Conservation (phyloP, 2,888 invertebrate genomes). For the Meandrusa payeni region DNA sequence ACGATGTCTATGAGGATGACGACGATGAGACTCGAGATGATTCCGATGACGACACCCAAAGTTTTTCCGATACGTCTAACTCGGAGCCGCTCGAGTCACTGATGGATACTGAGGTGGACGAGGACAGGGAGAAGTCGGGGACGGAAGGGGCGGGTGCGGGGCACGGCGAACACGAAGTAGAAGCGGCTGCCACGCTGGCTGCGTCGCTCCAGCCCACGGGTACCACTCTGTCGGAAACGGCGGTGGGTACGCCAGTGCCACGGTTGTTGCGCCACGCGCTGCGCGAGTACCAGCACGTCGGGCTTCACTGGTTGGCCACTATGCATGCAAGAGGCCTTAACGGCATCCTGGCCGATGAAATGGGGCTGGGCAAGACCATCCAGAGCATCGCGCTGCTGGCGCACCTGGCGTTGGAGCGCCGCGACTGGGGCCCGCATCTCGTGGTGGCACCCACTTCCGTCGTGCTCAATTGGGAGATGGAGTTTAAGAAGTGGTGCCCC, state of each 20-base stretch:
- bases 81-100: conserved; percentile 47
- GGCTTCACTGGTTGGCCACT: conserved; percentile 97
- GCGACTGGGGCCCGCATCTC: conserved; percentile 98
- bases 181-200: conserved; percentile 95
- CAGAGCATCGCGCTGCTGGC: conserved; percentile 97
- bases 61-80: conserved; percentile 32
- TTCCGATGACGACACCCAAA: conserved; percentile 38
- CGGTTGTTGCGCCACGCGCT: conserved; percentile 93
- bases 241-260: conserved; percentile 95
- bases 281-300: conserved; percentile 98
- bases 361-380: conserved; percentile 98
- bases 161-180: conserved; percentile 86
- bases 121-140: conserved; percentile 37
- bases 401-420: conserved; percentile 94
- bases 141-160: conserved; percentile 30
- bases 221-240: conserved; percentile 96
- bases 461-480: conserved; percentile 99
- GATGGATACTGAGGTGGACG: conserved; percentile 33
- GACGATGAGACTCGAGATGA: conserved; percentile 29
- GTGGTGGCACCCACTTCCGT: conserved; percentile 99
- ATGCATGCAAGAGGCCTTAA: conserved; percentile 97
- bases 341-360: conserved; percentile 97
- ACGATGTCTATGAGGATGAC: conserved; percentile 30
- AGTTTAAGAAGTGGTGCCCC: conserved; percentile 99
- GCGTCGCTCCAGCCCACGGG: conserved; percentile 99